These are phyloP conservation scores for Acanthosepion pharaonis DNA, from an alignment of 2,888 invertebrate species.

Conservation along the genomic window DNA sequence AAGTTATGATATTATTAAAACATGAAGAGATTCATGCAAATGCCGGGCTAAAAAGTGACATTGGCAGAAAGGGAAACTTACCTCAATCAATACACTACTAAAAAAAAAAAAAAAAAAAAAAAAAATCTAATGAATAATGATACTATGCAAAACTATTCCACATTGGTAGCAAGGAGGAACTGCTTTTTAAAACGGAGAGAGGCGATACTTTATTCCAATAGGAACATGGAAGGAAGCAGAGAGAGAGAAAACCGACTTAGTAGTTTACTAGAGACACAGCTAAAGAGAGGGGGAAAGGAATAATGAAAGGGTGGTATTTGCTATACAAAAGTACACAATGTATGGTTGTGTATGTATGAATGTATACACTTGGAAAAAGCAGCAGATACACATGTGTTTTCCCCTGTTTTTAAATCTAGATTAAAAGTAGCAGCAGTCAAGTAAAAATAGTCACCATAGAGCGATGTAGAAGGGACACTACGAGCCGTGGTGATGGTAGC, in stretches of 20 bases:
- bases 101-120: not conserved
- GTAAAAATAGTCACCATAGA: not conserved
- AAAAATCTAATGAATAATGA: not conserved
- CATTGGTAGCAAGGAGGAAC: not conserved
- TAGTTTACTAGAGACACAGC: not conserved
- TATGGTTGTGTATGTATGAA: not conserved
- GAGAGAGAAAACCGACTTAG: not conserved
- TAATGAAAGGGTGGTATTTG: not conserved
- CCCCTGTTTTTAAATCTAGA: not conserved
- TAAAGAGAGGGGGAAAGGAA: not conserved
- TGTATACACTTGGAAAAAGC: not conserved
- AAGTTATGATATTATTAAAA: not conserved
- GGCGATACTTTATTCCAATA: not conserved
- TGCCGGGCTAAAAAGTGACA: not conserved
- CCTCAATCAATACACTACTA: not conserved
- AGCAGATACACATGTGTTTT: conserved; percentile 33
- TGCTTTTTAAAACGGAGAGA: not conserved
- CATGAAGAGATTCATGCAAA: not conserved
- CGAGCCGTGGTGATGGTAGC: not conserved
- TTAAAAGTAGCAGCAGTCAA: not conserved
- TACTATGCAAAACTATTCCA: not conserved
- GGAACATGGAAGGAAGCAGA: not conserved
- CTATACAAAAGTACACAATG: not conserved
- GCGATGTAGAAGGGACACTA: not conserved
- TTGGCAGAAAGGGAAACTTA: not conserved